Evolutionary conservation across 92 coral and sea anemone genomes (phyloP), one percentile per base, ranked within the genome.

Genomic region (Phenganax subtilis): DNA sequence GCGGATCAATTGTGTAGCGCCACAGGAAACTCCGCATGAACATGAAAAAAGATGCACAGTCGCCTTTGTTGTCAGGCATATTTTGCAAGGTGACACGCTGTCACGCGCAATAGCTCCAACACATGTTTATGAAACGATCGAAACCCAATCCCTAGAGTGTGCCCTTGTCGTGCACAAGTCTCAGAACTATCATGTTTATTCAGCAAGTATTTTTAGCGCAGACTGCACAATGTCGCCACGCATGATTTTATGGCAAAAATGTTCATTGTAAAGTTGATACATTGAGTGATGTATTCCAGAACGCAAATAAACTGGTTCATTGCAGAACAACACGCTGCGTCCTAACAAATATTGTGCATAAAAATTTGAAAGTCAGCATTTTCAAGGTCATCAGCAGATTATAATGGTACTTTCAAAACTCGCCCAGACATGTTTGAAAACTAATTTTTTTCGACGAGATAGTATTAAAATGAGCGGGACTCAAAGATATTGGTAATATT

Each of bases 1-100:
- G 27, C 27, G 52, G 44, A 52, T 77, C 83, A 60, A 64, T 79
- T 79, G 83, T 63, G 57, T 28, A 12, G 83, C 83, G 37, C 83
- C 73, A 79, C 74, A 53, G 83, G 83, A 65, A 47, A 16, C 52
- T 65, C 73, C 83, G 61, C 72, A 62, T 52, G 72, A 62, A 52
- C 74, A 79, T 51, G 61, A 62, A 54, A 79, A 60, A 65, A 20
- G 63, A 52, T 11, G 58, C 60, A 10, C 53, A 51, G 56, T 51
- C 83, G 57, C 61, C 83, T 68, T 52, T 68, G 73, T 68, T 68
- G 73, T 30, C 73, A 68, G 12, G 73, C 73, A 68, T 68, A 37
- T 68, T 68, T 68, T 10, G 73, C 73, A 37, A 37, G 73, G 73
- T 68, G 70, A 64, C 70, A 20, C 47, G 30, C 65, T 64, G 73